phyloP scores from a whole-genome alignment of 2,113 vertebrate species.

The Athene noctua region DNA sequence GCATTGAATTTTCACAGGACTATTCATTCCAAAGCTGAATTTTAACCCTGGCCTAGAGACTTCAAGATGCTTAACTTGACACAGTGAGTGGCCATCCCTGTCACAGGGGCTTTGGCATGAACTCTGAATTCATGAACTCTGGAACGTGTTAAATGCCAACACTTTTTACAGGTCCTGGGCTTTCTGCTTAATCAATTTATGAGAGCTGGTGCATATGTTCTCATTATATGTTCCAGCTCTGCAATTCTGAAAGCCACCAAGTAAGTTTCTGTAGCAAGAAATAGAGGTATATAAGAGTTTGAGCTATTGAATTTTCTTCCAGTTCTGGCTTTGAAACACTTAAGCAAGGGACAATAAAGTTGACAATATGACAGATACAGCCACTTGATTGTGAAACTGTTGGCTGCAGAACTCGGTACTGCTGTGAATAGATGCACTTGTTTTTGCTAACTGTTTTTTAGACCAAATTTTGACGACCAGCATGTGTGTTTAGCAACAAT shows the following conservation, averaged over 20 bases:
- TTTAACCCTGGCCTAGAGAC: background rate
- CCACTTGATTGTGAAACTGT: background rate
- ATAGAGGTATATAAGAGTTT: no score
- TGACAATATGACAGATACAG: no score
- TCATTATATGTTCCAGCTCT: background rate
- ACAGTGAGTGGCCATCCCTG: background rate
- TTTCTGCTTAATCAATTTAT: background rate
- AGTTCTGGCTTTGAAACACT: background rate
- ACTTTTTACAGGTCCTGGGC: background rate
- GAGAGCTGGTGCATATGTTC: background rate
- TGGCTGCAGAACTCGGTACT: background rate
- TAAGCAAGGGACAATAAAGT: background rate
- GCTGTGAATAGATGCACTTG: background rate
- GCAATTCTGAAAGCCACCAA: background rate
- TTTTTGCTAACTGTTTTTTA: background rate
- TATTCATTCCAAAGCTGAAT: background rate
- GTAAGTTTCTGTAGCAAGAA: background rate
- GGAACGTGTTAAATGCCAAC: background rate
- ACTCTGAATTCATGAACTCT: no score
- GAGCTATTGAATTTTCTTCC: background rate
- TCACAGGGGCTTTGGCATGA: background rate
- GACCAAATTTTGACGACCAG: background rate
- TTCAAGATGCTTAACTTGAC: accelerated
- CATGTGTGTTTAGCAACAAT: background rate
- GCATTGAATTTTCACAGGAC: background rate